phyloP scores from a whole-genome alignment of 2,113 vertebrate species.

The Neogobius melanostomus region DNA sequence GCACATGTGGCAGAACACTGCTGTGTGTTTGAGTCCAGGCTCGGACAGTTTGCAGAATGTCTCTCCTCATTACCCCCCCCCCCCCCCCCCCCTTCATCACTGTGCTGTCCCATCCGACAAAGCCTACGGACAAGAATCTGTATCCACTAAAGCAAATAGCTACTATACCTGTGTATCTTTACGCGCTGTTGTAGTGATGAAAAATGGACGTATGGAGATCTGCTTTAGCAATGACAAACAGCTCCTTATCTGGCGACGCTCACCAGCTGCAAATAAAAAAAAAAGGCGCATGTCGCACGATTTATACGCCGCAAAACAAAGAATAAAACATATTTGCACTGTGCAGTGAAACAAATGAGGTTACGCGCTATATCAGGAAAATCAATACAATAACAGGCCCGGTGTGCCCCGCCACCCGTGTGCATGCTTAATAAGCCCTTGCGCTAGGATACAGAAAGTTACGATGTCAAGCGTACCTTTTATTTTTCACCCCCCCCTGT shows the following conservation, averaged over 20 bases:
- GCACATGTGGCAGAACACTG: too few relatives aligned
- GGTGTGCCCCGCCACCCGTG: conserved; percentile 35
- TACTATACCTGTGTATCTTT: background rate
- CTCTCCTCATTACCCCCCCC: too few relatives aligned
- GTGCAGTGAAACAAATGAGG: conserved; percentile 71
- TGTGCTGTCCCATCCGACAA: too few relatives aligned
- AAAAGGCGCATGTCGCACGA: conserved; percentile 57
- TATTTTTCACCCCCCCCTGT: conserved; percentile 25
- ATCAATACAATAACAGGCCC: conserved; percentile 69
- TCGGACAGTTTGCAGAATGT: too few relatives aligned
- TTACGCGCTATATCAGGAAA: conserved; percentile 69
- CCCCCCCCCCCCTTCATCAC: too few relatives aligned
- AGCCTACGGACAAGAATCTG: too few relatives aligned
- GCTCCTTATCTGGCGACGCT: conserved; percentile 50
- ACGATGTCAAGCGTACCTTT: conserved; percentile 46
- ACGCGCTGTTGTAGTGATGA: conserved; percentile 17
- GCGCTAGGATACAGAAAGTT: conserved; percentile 46
- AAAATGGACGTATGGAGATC: conserved; percentile 43
- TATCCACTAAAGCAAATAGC: too few relatives aligned
- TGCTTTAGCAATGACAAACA: conserved; percentile 53
- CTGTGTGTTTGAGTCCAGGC: too few relatives aligned
- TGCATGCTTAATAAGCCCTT: conserved; percentile 65
- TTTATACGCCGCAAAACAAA: conserved; percentile 65
- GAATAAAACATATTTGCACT: conserved; percentile 71
- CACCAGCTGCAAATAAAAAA: conserved; percentile 49